Evolutionary conservation across 1,140 invertebrate genomes (phyloP).

Genomic region (Diorhabda elongata): DNA sequence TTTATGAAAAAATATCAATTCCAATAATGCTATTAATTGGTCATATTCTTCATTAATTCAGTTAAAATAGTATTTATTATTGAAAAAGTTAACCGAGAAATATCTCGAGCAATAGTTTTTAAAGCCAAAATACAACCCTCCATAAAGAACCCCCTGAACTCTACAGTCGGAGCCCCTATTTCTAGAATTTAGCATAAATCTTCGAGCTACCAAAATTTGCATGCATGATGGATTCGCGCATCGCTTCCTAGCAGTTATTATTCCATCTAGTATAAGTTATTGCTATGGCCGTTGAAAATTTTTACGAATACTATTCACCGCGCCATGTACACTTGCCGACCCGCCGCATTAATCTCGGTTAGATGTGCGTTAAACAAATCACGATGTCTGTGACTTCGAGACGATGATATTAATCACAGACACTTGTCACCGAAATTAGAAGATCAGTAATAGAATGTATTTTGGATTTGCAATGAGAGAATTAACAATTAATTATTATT

Average conservation of each 20-base stretch:
- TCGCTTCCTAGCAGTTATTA: constrained; percentile 9
- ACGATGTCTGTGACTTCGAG: constrained; percentile 11
- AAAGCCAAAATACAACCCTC: too few species aligned
- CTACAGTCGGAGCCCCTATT: neutral
- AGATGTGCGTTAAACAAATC: constrained; percentile 20
- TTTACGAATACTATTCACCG: constrained; percentile 16
- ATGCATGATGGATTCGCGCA: constrained; percentile 13
- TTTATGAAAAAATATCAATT: too few species aligned
- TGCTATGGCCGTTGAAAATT: constrained; percentile 15
- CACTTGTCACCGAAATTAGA: neutral
- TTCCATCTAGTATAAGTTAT: constrained; percentile 18
- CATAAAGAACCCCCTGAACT: too few species aligned
- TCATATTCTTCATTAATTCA: too few species aligned
- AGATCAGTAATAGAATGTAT: neutral
- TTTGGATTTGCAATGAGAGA: too few species aligned
- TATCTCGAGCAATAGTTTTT: too few species aligned
- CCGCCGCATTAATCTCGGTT: constrained; percentile 16
- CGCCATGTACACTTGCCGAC: constrained; percentile 17
- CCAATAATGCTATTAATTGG: too few species aligned
- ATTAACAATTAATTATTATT: too few species aligned
- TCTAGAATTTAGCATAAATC: constrained; percentile 13
- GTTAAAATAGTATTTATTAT: too few species aligned
- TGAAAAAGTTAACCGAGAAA: too few species aligned
- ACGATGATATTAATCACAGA: constrained; percentile 12
- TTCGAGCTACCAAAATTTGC: constrained; percentile 3